phyloP scores from a whole-genome alignment of 2,113 vertebrate genomes.

The Limanda limanda region DNA sequence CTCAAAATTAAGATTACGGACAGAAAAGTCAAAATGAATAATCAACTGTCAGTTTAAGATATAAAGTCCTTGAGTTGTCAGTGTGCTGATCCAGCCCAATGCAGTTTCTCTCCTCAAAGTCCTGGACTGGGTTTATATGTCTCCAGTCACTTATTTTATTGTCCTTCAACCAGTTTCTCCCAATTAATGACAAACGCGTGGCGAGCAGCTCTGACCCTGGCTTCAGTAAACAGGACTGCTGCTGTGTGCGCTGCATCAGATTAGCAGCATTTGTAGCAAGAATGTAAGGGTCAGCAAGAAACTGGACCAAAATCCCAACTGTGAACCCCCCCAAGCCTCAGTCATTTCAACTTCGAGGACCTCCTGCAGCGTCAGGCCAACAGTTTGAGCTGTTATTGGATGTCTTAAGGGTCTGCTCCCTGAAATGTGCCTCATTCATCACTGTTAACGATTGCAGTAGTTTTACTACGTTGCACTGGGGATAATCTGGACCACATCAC shows the following conservation, averaged over 20 bases:
- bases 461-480: not conserved
- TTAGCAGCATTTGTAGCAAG: constrained; percentile 34
- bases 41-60: not conserved
- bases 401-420: constrained; percentile 5
- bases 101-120: not conserved
- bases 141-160: constrained; percentile 31
- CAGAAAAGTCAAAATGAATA: not conserved
- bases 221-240: constrained; percentile 12
- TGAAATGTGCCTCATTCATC: constrained; percentile 25
- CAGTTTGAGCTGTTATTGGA: constrained; percentile 17
- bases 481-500: not conserved
- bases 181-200: constrained; percentile 62
- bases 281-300: constrained; percentile 48
- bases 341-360: constrained; percentile 39
- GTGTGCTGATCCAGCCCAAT: not conserved
- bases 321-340: constrained; percentile 4
- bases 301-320: constrained; percentile 17
- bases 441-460: not conserved
- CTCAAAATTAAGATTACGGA: too few species aligned
- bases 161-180: constrained; percentile 28
- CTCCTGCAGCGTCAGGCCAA: constrained; percentile 16
- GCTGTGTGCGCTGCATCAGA: too few species aligned
- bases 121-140: constrained; percentile 30
- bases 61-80: not conserved
- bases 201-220: constrained; percentile 48